Evolutionary conservation across 2,113 vertebrate species (phyloP).

Genomic region (Sander lucioperca): DNA sequence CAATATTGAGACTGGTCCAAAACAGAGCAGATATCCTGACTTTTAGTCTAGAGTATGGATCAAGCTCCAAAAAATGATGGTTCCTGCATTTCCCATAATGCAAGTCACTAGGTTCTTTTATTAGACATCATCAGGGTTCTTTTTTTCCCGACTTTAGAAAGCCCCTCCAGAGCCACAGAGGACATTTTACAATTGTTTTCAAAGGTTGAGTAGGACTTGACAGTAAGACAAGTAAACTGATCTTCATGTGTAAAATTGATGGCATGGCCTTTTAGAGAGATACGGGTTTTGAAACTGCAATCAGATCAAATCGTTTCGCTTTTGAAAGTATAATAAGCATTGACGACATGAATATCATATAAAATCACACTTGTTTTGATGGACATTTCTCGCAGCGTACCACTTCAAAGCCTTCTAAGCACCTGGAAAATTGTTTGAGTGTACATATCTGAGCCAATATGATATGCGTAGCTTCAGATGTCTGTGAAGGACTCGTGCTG

Average conservation of each 20-base stretch:
- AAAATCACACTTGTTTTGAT: not conserved
- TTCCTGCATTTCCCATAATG: not conserved
- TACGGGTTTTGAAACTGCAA: not conserved
- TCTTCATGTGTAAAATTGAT: not conserved
- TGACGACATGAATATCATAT: not conserved
- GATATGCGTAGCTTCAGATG: constrained; percentile 30
- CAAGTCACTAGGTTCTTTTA: too few relatives aligned
- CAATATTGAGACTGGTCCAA: not conserved
- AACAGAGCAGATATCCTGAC: not conserved
- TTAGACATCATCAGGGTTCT: not conserved
- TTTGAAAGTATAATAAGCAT: not conserved
- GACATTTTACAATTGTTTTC: not conserved
- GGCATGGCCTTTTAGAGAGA: not conserved
- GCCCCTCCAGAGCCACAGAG: not conserved
- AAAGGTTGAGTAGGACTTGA: not conserved
- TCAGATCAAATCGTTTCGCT: not conserved
- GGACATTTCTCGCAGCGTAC: not conserved
- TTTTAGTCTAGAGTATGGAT: not conserved
- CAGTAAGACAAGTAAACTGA: too few relatives aligned
- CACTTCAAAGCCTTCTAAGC: constrained; percentile 19
- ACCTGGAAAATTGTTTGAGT: constrained; percentile 50
- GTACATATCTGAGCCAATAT: constrained; percentile 23
- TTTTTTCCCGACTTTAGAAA: not conserved
- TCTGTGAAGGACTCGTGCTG: constrained; percentile 40
- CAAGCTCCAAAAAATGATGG: not conserved